Base-by-base conservation (phyloP, 2,888 invertebrate genomes). In the Adela reaumurella region DNA sequence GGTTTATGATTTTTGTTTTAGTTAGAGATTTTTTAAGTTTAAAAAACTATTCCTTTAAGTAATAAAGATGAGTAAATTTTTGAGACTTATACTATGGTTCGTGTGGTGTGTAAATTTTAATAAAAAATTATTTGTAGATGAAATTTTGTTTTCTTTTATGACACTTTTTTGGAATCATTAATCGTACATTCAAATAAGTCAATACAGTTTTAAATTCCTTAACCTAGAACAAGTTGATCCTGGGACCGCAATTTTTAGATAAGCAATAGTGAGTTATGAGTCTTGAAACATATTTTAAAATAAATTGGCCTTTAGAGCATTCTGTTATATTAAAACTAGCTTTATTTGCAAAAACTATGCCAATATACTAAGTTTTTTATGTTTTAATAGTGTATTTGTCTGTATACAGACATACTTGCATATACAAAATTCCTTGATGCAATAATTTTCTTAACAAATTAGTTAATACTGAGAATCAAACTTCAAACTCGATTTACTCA, bases 31-130 rank as follows among this genome's bases (percentile, higher is more conserved):
- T 42, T 42, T 42, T 16, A 42, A 16, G 43, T 17, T 42, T 42
- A 42, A 17, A 42, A 17, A 42, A 42, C 46, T 47, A 19, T 48
- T 18, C 28, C 42, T 48, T 45, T 45, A 48, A 18, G 20, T 24
- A 28, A 43, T n/a, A 48, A 44, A 48, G 45, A 45, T 48, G 42
- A 48, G 47, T 24, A 47, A 43, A 43, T 47, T 47, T 43, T 43
- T 43, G 47, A 47, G 42, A 47, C 42, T 35, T 17, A 46, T 19
- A 45, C 41, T 18, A 48, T 10, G 43, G 41, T 48, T 18, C 43
- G 43, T 42, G 43, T 42, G 16, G 11, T 42, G 43, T 42, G 17
- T 42, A 17, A 42, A 42, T 42, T 42, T 42, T 17, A 42, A 42
- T 42, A 42, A 42, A 42, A 42, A 42, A 42, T 17, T 42, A 42